Percentiles rank a stretch among this genome's conserved stretches.
phyloP scores from a whole-genome alignment of 2,113 vertebrate genomes.

The Progne subis region DNA sequence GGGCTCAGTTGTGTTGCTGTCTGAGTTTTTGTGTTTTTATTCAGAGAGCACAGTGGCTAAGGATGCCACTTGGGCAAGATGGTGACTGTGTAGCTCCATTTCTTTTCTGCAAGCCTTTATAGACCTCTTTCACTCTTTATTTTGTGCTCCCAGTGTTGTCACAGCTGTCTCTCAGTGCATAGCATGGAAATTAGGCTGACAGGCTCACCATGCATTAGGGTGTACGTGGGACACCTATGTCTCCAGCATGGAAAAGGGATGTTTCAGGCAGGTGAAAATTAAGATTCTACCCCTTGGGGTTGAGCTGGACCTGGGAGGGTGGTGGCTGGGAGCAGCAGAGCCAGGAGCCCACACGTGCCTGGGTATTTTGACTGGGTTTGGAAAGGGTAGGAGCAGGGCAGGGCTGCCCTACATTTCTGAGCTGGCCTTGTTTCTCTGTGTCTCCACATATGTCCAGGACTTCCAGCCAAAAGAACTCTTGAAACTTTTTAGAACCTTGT shows the following conservation, averaged over 20 bases:
- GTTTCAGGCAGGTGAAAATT: neutral
- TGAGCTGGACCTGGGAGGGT: neutral
- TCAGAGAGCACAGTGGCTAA: neutral
- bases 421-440: neutral
- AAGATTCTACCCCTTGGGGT: neutral
- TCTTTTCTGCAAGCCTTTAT: neutral
- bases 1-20: accelerated
- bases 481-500: neutral
- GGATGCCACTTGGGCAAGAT: neutral
- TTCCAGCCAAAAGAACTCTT: neutral
- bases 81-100: neutral
- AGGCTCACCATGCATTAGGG: neutral
- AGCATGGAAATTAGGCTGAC: neutral
- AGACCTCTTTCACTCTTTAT: neutral
- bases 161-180: neutral
- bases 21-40: neutral
- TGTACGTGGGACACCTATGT: neutral
- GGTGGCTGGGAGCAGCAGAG: neutral
- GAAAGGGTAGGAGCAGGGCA: neutral
- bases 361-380: neutral
- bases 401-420: neutral
- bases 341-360: accelerated
- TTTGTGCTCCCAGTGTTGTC: accelerated
- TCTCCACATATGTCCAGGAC: neutral
- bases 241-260: neutral